Percentiles rank a stretch among this genome's conserved stretches.
Evolutionary conservation across 2,113 vertebrate genomes (phyloP).

Genomic region (Sapayoa aenigma): DNA sequence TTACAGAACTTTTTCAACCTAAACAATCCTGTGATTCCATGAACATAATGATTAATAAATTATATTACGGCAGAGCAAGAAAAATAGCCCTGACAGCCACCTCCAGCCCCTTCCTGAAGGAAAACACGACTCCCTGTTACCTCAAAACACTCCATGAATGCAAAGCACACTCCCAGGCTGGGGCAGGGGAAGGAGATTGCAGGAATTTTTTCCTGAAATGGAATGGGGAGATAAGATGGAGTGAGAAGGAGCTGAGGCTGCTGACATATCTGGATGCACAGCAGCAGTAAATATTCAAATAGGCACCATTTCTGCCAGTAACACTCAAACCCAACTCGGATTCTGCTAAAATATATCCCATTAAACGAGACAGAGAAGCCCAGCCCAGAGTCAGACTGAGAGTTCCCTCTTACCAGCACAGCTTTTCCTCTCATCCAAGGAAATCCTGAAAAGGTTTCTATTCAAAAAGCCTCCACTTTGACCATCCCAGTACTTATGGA

Average conservation of each 20-base stretch:
- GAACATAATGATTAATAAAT: background rate
- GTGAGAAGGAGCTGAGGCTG: background rate
- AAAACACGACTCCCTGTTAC: background rate
- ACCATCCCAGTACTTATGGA: background rate
- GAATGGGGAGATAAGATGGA: constrained; percentile 17
- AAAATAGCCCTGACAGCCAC: background rate
- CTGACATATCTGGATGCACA: background rate
- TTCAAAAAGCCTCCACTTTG: background rate
- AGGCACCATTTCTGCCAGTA: background rate
- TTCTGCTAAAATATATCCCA: background rate
- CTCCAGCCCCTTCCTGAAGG: background rate
- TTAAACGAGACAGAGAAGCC: background rate
- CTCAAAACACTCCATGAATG: background rate
- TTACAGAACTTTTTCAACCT: background rate
- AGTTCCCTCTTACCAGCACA: background rate
- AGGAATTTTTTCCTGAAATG: constrained; percentile 1
- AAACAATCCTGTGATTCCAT: background rate
- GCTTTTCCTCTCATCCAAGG: background rate
- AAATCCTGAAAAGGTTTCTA: background rate
- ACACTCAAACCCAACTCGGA: background rate
- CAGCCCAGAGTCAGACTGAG: background rate
- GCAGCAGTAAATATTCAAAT: background rate
- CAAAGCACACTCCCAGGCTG: background rate
- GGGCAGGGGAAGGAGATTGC: background rate
- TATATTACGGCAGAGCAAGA: accelerated